Evolutionary conservation across 2,888 invertebrate genomes (phyloP).

Genomic region (Ophion slaviceki): DNA sequence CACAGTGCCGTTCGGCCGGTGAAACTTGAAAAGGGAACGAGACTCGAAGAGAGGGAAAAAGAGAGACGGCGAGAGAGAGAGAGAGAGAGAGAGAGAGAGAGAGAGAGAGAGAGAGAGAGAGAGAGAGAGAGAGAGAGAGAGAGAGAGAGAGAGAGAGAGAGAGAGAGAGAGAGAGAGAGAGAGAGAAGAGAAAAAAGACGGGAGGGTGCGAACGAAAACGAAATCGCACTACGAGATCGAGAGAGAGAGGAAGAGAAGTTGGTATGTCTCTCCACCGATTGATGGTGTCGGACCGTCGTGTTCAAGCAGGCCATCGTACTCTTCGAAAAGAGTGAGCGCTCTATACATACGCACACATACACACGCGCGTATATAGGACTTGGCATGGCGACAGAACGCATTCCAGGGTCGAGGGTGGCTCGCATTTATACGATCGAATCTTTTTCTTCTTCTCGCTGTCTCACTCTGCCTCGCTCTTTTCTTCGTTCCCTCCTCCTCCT

Average conservation of each 20-base stretch:
- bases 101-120: conserved; percentile 18
- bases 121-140: conserved; percentile 39
- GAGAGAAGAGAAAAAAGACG: background rate
- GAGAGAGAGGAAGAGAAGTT: conserved; percentile 5
- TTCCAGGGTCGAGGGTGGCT: conserved; percentile 75
- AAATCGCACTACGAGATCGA: conserved; percentile 36
- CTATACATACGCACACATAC: conserved; percentile 31
- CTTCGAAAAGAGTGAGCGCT: conserved; percentile 40
- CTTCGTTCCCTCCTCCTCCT: conserved; percentile 22
- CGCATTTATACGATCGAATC: conserved; percentile 62
- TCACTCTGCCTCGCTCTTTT: conserved; percentile 4
- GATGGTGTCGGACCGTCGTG: conserved; percentile 26
- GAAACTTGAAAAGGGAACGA: conserved; percentile 63
- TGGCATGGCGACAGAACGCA: conserved; percentile 73
- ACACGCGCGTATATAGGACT: conserved; percentile 27
- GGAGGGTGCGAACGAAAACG: conserved; percentile 43
- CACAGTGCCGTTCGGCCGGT: conserved; percentile 61
- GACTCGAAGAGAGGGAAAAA: conserved; percentile 36
- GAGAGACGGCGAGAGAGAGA: background rate
- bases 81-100: conserved; percentile 19
- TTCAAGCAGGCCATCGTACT: conserved; percentile 27
- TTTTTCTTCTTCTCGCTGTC: conserved; percentile 37
- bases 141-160: conserved; percentile 35
- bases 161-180: conserved; percentile 33
- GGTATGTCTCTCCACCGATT: conserved; percentile 25